These are phyloP conservation scores for Stegodyphus mimosarum DNA, from an alignment of 1,140 invertebrate species.

Conservation along the genomic window DNA sequence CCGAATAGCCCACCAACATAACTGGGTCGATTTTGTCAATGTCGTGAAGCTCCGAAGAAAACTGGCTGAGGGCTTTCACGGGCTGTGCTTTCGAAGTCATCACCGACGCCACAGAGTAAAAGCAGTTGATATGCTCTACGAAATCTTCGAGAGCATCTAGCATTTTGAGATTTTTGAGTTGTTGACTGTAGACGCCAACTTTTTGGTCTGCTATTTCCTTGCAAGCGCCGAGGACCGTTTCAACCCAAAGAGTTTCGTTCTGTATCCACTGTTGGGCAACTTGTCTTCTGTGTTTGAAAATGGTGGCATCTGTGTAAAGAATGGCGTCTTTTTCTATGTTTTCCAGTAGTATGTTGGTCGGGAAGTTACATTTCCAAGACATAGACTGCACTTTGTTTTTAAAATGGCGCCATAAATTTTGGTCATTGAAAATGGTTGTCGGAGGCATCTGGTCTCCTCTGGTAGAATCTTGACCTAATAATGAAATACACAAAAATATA, in stretches of 20 bases:
- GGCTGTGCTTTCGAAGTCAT: constrained; percentile 15
- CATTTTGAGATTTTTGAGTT: constrained; percentile 3
- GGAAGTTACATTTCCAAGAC: constrained; percentile 21
- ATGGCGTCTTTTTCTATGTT: constrained; percentile 10
- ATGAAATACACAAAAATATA: no score
- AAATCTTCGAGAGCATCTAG: constrained; percentile 30
- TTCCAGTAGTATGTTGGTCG: background rate
- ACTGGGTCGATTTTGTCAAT: constrained; percentile 49
- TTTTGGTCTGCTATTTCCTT: background rate
- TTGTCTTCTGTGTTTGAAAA: background rate
- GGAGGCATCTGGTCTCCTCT: no score
- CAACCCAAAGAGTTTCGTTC: constrained; percentile 11
- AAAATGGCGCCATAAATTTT: constrained; percentile 30
- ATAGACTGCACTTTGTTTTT: background rate
- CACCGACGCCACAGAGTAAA: constrained; percentile 3
- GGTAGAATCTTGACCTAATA: no score
- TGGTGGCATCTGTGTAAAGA: constrained; percentile 21
- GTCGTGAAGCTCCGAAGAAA: constrained; percentile 30
- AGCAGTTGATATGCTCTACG: constrained; percentile 38
- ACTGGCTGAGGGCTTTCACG: constrained; percentile 12
- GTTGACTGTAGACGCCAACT: background rate
- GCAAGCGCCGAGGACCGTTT: constrained; percentile 9
- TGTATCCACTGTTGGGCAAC: background rate
- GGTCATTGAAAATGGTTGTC: constrained; percentile 29
- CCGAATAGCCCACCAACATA: constrained; percentile 48